Base-by-base conservation (phyloP, 2,113 vertebrate genomes). In the Ibidorhyncha struthersii region DNA sequence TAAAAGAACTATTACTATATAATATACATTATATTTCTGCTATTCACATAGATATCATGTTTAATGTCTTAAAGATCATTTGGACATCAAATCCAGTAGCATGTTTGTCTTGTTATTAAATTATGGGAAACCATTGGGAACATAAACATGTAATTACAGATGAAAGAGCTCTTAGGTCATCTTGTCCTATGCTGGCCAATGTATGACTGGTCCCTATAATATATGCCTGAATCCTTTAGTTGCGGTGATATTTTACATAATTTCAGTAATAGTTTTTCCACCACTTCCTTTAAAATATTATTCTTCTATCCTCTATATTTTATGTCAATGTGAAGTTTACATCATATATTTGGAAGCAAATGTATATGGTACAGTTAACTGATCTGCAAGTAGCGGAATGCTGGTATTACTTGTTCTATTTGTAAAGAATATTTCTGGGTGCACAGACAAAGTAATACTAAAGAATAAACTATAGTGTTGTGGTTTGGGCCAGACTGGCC, bases 81-180 rank as follows among this genome's bases (percentile, higher is more conserved):
- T 53, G n/a, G 61, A 73, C 49, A 43, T 77, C 27, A 71, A 55
- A 71, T 65, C 41, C 76, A 56, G 27, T 19, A 63, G 8, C 50
- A 23, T 87, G 38, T 77, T 94, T 96, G 36, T 73, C 84, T 79
- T 58, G 15, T 87, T 95, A 73, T 50, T 67, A 59, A 89, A 65
- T 6, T 49, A 53, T 36, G 49, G 38, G 66, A 94, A 86, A 80
- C 18, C 69, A 72, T 1, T 56, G n/a, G 55, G 36, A 74, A 82
- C n/a, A 53, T 32, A 82, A 92, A 78, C 82, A 58, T 86, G 27
- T 36, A 91, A 93, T 97, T 94, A 83, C 3, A 78, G 50, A 94
- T 50, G 49, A 87, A 86, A 86, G 49, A 45, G 10, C 11, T 55
- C 25, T 87, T 93, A 29, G 12, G 10, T 95, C 62, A 74, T 89